These are phyloP conservation scores for Procavia capensis DNA, from an alignment of 2,113 vertebrate genomes.

Conservation along the genomic window DNA sequence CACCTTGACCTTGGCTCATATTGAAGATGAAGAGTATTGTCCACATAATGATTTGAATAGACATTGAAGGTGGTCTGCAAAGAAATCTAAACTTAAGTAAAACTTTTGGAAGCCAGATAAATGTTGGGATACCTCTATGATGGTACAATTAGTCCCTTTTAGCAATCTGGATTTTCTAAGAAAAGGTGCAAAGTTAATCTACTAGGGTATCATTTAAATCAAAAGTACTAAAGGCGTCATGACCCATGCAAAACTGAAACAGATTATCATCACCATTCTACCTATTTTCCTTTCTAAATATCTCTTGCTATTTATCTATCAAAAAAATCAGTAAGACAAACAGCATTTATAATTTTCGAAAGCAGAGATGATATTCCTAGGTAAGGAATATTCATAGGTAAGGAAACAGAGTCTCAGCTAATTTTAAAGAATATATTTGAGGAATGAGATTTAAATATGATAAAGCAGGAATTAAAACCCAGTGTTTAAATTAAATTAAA, in stretches of 20 bases:
- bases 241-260: background rate
- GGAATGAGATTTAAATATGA: background rate
- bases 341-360: constrained; percentile 19
- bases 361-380: background rate
- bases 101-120: constrained; percentile 23
- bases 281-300: constrained; percentile 22
- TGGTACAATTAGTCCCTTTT: background rate
- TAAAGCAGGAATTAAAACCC: background rate
- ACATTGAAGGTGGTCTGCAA: background rate
- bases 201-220: background rate
- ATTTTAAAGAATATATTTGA: constrained; percentile 34
- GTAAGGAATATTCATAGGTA: constrained; percentile 3
- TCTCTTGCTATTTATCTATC: background rate
- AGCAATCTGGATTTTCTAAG: background rate
- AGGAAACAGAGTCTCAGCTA: background rate
- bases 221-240: background rate
- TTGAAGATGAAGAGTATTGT: background rate
- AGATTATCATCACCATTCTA: background rate
- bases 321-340: constrained; percentile 42
- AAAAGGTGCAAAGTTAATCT: background rate
- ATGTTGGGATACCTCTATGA: background rate
- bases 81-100: constrained; percentile 37
- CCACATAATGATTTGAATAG: background rate
- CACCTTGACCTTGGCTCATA: background rate
- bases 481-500: no score